phyloP scores from a whole-genome alignment of 1,140 invertebrate species.

The Delia radicum region DNA sequence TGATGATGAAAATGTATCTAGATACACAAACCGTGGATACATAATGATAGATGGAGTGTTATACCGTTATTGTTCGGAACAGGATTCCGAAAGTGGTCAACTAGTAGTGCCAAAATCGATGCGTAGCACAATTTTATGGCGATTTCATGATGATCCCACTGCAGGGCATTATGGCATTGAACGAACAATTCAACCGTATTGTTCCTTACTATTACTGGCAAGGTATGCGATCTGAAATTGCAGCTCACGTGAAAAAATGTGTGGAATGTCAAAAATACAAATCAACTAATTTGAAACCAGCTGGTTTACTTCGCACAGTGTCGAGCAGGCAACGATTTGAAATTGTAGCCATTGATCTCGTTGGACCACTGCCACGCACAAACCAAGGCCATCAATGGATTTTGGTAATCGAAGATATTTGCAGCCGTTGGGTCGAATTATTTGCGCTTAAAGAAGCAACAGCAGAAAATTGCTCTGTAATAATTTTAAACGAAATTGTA shows the following conservation, averaged over 20 bases:
- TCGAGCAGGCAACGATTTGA: neutral
- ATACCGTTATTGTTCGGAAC: constrained; percentile 33
- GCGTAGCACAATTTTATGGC: constrained; percentile 30
- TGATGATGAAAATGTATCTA: neutral
- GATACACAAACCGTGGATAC: constrained; percentile 29
- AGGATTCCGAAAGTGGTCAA: constrained; percentile 34
- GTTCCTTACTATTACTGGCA: no score
- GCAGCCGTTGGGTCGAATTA: neutral
- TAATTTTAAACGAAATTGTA: constrained; percentile 1
- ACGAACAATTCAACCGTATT: constrained; percentile 29
- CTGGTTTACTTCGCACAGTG: neutral
- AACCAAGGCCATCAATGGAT: constrained; percentile 29
- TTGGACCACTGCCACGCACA: no score
- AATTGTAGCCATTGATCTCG: no score
- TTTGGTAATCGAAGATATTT: neutral
- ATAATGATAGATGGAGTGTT: constrained; percentile 24
- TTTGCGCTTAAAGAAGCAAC: constrained; percentile 24
- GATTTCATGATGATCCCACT: constrained; percentile 22
- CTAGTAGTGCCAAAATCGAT: constrained; percentile 33
- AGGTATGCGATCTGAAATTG: no score
- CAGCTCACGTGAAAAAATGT: no score
- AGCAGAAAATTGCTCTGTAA: constrained; percentile 13
- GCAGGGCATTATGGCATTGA: constrained; percentile 42
- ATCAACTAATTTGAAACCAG: constrained; percentile 29
- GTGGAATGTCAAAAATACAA: constrained; percentile 33